Conservation (phyloP, 35 echinoderm and acorn worm genomes). For the Stichopus chloronotus region DNA sequence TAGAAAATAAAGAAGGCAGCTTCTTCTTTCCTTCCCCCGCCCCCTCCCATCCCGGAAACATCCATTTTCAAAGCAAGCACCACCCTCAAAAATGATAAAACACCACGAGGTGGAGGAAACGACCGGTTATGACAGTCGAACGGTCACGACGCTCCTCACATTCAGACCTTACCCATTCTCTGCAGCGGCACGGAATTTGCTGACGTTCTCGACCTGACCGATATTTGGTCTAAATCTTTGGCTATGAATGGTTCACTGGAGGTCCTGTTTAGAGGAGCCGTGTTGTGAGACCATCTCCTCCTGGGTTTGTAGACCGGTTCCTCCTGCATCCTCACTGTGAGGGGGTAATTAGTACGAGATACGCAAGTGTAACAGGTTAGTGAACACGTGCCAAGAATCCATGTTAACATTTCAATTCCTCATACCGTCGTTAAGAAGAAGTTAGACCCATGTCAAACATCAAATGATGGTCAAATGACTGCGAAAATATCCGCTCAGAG, state of each 20-base stretch:
- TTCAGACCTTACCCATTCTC: slow-evolving; percentile 38
- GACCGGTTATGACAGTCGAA: no score
- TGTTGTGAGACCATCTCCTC: not conserved
- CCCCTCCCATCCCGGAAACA: no score
- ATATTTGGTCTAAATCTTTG: slow-evolving; percentile 44
- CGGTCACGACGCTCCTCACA: no score
- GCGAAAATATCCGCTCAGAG: no score
- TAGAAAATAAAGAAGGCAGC: no score
- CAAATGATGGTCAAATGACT: no score
- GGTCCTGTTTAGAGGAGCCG: slow-evolving; percentile 56
- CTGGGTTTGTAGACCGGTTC: slow-evolving; percentile 33
- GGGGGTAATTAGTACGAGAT: slow-evolving; percentile 13
- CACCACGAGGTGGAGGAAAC: no score
- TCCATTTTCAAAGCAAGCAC: no score
- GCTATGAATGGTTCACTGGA: slow-evolving; percentile 65
- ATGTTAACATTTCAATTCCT: not conserved
- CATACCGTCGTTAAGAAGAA: not conserved
- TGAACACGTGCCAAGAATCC: not conserved
- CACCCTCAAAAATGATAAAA: no score
- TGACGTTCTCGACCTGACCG: slow-evolving; percentile 28
- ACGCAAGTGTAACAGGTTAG: not conserved
- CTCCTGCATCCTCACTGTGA: slow-evolving; percentile 33
- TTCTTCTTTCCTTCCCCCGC: no score
- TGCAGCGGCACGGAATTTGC: slow-evolving; percentile 39
- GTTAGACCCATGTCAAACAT: not conserved